Conservation (phyloP, 2,113 vertebrate genomes). For the Zootoca vivipara region DNA sequence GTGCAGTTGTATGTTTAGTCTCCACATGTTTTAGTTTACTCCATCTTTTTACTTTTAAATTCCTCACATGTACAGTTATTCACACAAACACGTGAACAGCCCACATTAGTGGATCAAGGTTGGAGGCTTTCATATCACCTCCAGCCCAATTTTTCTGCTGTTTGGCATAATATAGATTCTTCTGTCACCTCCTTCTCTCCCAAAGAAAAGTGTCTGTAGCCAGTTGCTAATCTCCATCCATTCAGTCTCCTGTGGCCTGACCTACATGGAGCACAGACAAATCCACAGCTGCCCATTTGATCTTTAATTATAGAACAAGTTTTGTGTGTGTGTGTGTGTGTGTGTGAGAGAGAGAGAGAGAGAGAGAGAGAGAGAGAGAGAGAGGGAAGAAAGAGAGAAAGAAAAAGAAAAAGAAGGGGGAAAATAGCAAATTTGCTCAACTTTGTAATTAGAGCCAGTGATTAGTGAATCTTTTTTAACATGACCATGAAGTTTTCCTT, state of each 20-base stretch:
- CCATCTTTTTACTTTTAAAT: no score
- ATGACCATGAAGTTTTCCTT: slow-evolving; percentile 58
- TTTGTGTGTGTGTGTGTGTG: background rate
- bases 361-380: no score
- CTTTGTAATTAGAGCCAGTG: slow-evolving; percentile 72
- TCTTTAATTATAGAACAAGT: slow-evolving; percentile 64
- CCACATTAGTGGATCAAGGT: background rate
- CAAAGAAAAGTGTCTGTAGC: background rate
- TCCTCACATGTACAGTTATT: no score
- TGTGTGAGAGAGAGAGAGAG: no score
- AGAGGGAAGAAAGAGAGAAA: no score
- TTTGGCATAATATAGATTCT: background rate
- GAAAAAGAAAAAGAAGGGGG: background rate
- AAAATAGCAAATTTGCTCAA: slow-evolving; percentile 63
- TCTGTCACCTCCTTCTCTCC: background rate
- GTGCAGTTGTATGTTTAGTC: no score
- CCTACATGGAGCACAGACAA: slow-evolving; percentile 38
- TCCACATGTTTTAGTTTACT: no score
- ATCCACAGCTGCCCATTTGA: slow-evolving; percentile 62
- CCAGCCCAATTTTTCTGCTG: background rate
- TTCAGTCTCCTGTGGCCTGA: slow-evolving; percentile 29
- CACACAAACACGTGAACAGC: no score
- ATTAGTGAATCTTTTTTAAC: slow-evolving; percentile 65
- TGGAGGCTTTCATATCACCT: background rate
- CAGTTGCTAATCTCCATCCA: background rate